Evolutionary conservation across 2,113 vertebrate genomes (phyloP).

Genomic region (Neolamprologus variostigma): DNA sequence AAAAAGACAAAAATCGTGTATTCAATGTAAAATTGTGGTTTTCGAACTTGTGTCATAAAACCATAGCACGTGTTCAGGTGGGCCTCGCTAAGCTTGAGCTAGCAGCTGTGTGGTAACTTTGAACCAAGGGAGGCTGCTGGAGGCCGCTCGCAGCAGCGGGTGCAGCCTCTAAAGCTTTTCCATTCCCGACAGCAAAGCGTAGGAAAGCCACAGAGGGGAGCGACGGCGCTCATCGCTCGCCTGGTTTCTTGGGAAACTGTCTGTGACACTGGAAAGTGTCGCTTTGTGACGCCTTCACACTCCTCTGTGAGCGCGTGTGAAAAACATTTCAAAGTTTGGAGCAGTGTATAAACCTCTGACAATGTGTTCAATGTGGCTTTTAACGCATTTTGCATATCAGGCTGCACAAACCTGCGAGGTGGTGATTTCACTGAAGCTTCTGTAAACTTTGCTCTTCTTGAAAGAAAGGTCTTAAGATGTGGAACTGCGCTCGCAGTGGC

Average conservation of each 20-base stretch:
- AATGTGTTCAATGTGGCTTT: not conserved
- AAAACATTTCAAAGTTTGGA: slow-evolving; percentile 16
- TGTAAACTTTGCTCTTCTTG: not conserved
- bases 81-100: not conserved
- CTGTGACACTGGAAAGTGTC: slow-evolving; percentile 44
- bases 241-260: slow-evolving; percentile 51
- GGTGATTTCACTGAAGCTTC: not conserved
- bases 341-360: not conserved
- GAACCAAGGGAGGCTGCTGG: slow-evolving; percentile 3
- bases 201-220: slow-evolving; percentile 38
- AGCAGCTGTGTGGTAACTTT: slow-evolving; percentile 24
- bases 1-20: not conserved
- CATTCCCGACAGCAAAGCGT: slow-evolving; percentile 30
- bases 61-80: not conserved
- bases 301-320: not conserved
- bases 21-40: not conserved
- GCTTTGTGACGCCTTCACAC: slow-evolving; percentile 32
- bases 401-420: not conserved
- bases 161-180: slow-evolving; percentile 30
- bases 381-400: not conserved
- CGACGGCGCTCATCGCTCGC: not conserved
- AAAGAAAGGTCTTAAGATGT: not conserved
- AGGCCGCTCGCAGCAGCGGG: not conserved
- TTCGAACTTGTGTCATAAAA: not conserved
- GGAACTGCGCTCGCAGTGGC: not conserved